These are phyloP conservation scores for Achlya flavicornis DNA, from an alignment of 2,888 invertebrate genomes.

Conservation along the genomic window DNA sequence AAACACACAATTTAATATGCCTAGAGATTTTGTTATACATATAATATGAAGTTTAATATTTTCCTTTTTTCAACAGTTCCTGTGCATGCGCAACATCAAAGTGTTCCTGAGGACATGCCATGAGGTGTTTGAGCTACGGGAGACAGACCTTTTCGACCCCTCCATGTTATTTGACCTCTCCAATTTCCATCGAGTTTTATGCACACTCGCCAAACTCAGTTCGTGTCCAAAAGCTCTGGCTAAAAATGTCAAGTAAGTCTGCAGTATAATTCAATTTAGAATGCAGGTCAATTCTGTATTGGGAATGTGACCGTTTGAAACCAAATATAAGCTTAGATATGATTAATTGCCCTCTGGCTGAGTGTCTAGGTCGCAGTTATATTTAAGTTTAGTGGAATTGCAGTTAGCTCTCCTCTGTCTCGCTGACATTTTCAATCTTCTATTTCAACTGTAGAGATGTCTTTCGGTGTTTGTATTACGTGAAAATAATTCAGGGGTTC, in stretches of 20 bases:
- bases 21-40: too few relatives aligned
- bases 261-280: neutral
- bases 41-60: too few relatives aligned
- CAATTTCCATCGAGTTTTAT: slow-evolving; percentile 96
- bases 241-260: slow-evolving; percentile 89
- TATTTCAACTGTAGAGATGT: neutral
- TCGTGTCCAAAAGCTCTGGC: slow-evolving; percentile 88
- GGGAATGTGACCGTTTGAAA: neutral
- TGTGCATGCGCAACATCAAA: slow-evolving; percentile 97
- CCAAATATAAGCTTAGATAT: neutral
- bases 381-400: slow-evolving; percentile 1
- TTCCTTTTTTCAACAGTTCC: slow-evolving; percentile 86
- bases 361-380: neutral
- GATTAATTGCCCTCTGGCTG: neutral
- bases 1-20: too few relatives aligned
- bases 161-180: slow-evolving; percentile 97
- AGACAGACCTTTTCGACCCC: slow-evolving; percentile 95
- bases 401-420: neutral
- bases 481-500: too few relatives aligned
- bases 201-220: slow-evolving; percentile 95
- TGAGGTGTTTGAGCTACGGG: slow-evolving; percentile 91
- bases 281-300: neutral
- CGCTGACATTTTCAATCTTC: neutral
- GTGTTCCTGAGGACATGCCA: slow-evolving; percentile 95
- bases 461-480: neutral